Evolutionary conservation across 2,888 invertebrate species (phyloP).

Genomic region (Allophyes oxyacanthae): DNA sequence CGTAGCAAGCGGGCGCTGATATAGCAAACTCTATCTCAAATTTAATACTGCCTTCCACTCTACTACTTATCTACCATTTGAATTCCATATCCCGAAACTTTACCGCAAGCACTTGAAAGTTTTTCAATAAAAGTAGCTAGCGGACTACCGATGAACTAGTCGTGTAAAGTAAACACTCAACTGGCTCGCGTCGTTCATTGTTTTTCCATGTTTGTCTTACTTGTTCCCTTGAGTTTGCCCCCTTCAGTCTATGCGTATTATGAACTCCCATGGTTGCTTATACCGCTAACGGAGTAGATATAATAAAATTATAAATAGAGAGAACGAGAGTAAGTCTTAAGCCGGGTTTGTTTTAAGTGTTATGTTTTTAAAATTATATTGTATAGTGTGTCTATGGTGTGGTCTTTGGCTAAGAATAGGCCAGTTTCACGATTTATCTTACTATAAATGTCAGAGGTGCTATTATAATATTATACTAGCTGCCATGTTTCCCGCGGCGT

Average conservation of each 20-base stretch:
- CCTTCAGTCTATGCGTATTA: slow-evolving; percentile 33
- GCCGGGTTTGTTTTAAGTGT: slow-evolving; percentile 17
- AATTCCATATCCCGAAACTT: background rate
- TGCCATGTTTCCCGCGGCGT: too few relatives aligned
- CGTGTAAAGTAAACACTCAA: slow-evolving; percentile 25
- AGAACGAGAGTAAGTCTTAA: background rate
- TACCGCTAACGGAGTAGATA: slow-evolving; percentile 43
- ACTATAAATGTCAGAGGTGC: too few relatives aligned
- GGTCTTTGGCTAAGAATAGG: background rate
- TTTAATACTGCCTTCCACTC: background rate
- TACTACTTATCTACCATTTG: too few relatives aligned
- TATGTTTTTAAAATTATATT: slow-evolving; percentile 5
- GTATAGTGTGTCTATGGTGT: background rate
- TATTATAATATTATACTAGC: too few relatives aligned
- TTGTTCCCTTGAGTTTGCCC: slow-evolving; percentile 29
- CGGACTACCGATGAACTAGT: slow-evolving; percentile 16
- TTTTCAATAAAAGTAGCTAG: slow-evolving; percentile 53
- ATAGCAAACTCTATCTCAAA: too few relatives aligned
- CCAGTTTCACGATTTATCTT: background rate
- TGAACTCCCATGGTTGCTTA: slow-evolving; percentile 28
- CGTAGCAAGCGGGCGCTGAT: too few relatives aligned
- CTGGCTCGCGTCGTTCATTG: slow-evolving; percentile 17
- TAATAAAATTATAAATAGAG: slow-evolving; percentile 53
- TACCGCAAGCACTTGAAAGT: slow-evolving; percentile 25
- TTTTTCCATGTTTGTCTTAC: slow-evolving; percentile 46